Conservation (phyloP, 1,140 invertebrate species). For the Micrasema minimum region DNA sequence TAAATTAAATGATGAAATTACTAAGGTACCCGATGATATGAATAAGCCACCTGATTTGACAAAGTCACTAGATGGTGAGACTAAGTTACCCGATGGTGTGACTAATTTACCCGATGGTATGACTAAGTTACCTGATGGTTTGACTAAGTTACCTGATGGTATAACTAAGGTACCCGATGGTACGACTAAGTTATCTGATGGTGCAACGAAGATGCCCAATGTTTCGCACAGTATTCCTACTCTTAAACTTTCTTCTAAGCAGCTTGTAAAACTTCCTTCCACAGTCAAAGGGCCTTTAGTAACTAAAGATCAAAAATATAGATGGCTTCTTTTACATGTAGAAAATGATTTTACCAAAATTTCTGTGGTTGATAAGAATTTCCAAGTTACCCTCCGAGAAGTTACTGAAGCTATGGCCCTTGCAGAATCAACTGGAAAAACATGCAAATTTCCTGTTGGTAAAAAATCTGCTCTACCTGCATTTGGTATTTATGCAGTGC, state of each 20-base stretch:
- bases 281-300: constrained; percentile 16
- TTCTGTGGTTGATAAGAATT: constrained; percentile 9
- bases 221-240: constrained; percentile 8
- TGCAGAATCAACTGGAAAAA: constrained; percentile 21
- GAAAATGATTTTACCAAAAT: constrained; percentile 34
- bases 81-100: too few relatives aligned
- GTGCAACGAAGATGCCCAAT: too few relatives aligned
- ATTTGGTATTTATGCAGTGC: constrained; percentile 35
- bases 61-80: too few relatives aligned
- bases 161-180: too few relatives aligned
- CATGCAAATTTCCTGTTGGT: constrained; percentile 6
- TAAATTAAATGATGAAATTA: too few relatives aligned
- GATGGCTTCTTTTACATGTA: constrained; percentile 32
- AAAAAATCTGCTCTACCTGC: background rate
- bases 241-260: constrained; percentile 5
- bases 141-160: too few relatives aligned
- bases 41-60: too few relatives aligned
- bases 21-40: too few relatives aligned
- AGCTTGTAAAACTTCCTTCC: constrained; percentile 12
- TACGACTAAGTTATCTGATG: too few relatives aligned
- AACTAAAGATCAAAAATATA: constrained; percentile 15
- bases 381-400: constrained; percentile 8
- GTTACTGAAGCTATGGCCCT: constrained; percentile 31
- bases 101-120: too few relatives aligned
- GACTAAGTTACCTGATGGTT: too few relatives aligned